phyloP scores from a whole-genome alignment of 2,113 vertebrate species.

The Nannospalax galili region DNA sequence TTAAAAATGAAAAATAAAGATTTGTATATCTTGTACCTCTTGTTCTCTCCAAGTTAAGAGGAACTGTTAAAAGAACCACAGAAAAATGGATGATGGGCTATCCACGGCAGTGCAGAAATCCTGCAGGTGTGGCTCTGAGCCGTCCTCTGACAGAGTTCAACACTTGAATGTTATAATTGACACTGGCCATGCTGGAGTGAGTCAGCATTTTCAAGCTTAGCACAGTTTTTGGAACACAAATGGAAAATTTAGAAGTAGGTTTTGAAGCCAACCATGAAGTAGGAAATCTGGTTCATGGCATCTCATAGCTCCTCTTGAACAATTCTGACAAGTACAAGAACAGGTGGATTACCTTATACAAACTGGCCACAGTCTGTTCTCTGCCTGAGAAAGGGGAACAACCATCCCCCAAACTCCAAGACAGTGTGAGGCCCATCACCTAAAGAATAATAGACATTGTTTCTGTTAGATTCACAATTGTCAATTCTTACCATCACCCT shows the following conservation, averaged over 20 bases:
- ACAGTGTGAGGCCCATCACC: too few relatives aligned
- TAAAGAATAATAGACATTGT: background rate
- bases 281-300: accelerated
- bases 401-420: background rate
- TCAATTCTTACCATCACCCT: background rate
- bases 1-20: too few relatives aligned
- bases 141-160: background rate
- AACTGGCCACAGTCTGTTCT: background rate
- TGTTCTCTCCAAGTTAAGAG: background rate
- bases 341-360: background rate
- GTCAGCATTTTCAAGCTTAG: background rate
- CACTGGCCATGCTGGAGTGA: background rate
- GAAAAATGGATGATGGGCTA: background rate
- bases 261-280: background rate
- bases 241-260: background rate
- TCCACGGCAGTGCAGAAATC: background rate
- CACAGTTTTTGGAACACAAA: background rate
- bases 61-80: background rate
- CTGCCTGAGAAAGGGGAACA: background rate
- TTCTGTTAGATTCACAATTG: background rate
- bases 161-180: too few relatives aligned
- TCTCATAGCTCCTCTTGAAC: background rate
- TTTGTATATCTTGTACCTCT: background rate
- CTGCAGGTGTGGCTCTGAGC: background rate
- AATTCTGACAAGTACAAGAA: background rate